phyloP scores from a whole-genome alignment of 2,113 vertebrate species.

The Pongo abelii region DNA sequence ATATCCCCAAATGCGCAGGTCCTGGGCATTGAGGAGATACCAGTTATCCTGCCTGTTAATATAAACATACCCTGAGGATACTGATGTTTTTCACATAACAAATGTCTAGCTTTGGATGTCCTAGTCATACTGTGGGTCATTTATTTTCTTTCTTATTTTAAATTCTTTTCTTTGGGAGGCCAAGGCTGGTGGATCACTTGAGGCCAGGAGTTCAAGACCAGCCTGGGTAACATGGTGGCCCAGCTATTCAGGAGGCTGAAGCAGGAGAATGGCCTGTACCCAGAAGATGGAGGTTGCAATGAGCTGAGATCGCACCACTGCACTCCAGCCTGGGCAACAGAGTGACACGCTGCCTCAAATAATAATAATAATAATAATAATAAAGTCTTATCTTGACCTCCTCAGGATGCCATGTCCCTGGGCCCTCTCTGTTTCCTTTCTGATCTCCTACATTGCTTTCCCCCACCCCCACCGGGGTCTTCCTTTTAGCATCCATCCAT shows the following conservation, averaged over 20 bases:
- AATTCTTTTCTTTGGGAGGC: not conserved
- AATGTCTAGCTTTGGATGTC: not conserved
- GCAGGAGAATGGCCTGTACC: too few relatives aligned
- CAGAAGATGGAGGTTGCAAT: too few relatives aligned
- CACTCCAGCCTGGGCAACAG: too few relatives aligned
- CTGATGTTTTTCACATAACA: not conserved
- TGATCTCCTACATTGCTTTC: too few relatives aligned
- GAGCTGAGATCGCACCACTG: too few relatives aligned
- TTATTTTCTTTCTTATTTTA: not conserved
- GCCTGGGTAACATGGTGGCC: too few relatives aligned
- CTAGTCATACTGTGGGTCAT: not conserved
- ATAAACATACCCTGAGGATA: not conserved
- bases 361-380: too few relatives aligned
- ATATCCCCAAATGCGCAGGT: not conserved
- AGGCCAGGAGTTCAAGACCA: too few relatives aligned
- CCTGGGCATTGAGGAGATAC: not conserved
- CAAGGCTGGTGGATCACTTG: too few relatives aligned
- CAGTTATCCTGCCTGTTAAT: not conserved
- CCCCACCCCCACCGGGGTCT: fast-evolving
- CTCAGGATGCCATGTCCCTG: not conserved
- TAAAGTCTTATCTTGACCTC: not conserved
- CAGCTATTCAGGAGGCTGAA: too few relatives aligned
- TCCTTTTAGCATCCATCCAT: not conserved
- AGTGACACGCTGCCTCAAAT: too few relatives aligned
- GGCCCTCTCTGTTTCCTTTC: not conserved